Evolutionary conservation across 2,113 vertebrate species (phyloP).

Genomic region (Xiphorhynchus elegans): DNA sequence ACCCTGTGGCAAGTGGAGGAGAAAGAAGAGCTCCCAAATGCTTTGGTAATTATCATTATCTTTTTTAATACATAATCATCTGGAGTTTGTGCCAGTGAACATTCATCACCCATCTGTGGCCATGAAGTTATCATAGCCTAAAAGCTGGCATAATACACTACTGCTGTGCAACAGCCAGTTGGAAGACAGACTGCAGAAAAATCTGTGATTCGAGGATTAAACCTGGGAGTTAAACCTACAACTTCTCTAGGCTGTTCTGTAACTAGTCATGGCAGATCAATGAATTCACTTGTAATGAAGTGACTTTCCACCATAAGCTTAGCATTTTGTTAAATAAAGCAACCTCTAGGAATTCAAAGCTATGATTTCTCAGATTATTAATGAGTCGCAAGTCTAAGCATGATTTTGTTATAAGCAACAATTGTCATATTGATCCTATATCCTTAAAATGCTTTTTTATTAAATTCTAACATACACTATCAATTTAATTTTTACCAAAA

Average conservation of each 20-base stretch:
- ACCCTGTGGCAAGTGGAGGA: not conserved
- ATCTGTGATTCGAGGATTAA: not conserved
- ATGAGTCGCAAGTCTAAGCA: not conserved
- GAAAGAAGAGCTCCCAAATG: slow-evolving; percentile 26
- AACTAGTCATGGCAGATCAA: not conserved
- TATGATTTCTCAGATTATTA: not conserved
- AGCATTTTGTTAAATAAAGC: not conserved
- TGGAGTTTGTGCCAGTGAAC: not conserved
- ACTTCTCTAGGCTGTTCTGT: not conserved
- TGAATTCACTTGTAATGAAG: not conserved
- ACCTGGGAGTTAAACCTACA: not conserved
- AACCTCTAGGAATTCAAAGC: not conserved
- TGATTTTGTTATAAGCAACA: not conserved
- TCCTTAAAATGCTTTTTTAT: not conserved
- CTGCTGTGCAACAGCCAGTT: slow-evolving; percentile 11
- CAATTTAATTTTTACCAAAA: not conserved
- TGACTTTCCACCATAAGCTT: not conserved
- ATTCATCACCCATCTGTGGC: slow-evolving; percentile 50
- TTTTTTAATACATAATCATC: slow-evolving; percentile 44
- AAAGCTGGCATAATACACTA: not conserved
- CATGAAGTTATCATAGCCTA: not conserved
- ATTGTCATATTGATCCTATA: not conserved
- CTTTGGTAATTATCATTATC: slow-evolving; percentile 48
- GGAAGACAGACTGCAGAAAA: slow-evolving; percentile 19
- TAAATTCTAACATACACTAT: not conserved